Percentiles rank a stretch among this genome's conserved stretches.
Conservation (phyloP, 92 coral and sea anemone genomes). For the Actinernus sp. region DNA sequence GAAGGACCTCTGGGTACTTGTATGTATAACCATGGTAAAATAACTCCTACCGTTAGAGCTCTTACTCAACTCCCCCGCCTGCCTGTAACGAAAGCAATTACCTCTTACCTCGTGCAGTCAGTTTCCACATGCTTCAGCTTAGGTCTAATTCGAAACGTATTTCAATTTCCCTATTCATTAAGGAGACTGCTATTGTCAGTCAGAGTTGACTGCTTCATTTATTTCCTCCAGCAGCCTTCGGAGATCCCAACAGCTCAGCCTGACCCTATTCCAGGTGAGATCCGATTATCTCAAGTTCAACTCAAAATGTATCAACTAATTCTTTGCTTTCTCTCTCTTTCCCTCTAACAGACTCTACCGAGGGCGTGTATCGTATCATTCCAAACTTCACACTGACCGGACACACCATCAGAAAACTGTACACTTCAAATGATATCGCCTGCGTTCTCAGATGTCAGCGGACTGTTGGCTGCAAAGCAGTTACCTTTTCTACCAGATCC, state of each 20-base stretch:
- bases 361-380: conserved; percentile 4
- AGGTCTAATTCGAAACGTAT: too few species aligned
- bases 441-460: conserved; percentile 34
- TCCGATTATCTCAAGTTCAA: neutral
- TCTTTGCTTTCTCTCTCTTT: neutral
- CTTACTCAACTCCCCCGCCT: too few species aligned
- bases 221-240: too few species aligned
- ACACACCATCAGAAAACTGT: conserved; percentile 1
- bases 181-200: too few species aligned
- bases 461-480: conserved; percentile 10
- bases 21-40: too few species aligned
- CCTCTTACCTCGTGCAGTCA: too few species aligned
- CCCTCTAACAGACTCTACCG: conserved; percentile 9
- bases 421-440: conserved; percentile 14
- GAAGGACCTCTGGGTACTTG: too few species aligned
- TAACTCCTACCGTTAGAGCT: too few species aligned
- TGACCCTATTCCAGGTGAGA: neutral
- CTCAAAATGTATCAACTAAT: neutral
- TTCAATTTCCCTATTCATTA: too few species aligned
- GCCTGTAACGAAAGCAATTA: too few species aligned
- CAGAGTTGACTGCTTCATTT: too few species aligned
- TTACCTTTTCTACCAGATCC: conserved; percentile 4
- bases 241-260: neutral
- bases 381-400: conserved; percentile 13
- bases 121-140: too few species aligned